Conservation (phyloP, 2,888 invertebrate genomes). For the Hartigia nigra region DNA sequence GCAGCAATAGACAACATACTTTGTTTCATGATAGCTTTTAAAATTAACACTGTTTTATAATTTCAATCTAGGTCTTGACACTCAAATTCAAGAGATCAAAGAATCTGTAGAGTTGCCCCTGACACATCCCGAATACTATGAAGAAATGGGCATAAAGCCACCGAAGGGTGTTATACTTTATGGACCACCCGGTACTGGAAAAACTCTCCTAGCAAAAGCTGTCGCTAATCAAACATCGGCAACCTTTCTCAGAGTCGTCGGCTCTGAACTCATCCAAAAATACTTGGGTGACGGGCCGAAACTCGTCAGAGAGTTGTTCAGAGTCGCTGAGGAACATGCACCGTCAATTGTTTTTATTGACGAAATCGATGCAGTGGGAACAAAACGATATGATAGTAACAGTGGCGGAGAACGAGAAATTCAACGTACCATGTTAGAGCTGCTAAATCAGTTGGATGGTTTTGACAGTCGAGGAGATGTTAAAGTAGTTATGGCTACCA, state of each 20-base stretch:
- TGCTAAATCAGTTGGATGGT: slow-evolving; percentile 98
- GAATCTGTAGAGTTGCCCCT: slow-evolving; percentile 98
- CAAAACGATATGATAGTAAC: slow-evolving; percentile 98
- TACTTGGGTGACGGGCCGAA: slow-evolving; percentile 99
- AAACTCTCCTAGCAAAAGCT: slow-evolving; percentile 97
- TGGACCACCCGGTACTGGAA: slow-evolving; percentile 98
- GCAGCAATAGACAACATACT: not conserved
- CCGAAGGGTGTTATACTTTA: slow-evolving; percentile 99
- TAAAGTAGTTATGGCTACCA: slow-evolving; percentile 96
- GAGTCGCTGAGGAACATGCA: slow-evolving; percentile 99
- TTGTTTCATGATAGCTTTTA: not conserved
- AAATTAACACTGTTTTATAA: not conserved
- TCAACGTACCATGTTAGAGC: slow-evolving; percentile 98
- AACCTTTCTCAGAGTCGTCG: slow-evolving; percentile 97
- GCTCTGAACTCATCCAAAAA: slow-evolving; percentile 99
- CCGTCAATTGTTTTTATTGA: slow-evolving; percentile 99
- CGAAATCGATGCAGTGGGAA: slow-evolving; percentile 99
- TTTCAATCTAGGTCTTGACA: slow-evolving; percentile 76
- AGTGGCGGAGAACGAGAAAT: slow-evolving; percentile 99
- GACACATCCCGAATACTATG: slow-evolving; percentile 99
- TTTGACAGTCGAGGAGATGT: slow-evolving; percentile 64
- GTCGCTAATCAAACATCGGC: slow-evolving; percentile 99
- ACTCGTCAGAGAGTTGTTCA: slow-evolving; percentile 94
- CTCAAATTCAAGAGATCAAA: slow-evolving; percentile 97
- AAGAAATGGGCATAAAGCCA: slow-evolving; percentile 99